A percentile compares a stretch with the other conserved stretches of the same genome.
These are phyloP conservation scores for Dasypolia templi DNA, from an alignment of 2,888 invertebrate genomes.

Conservation along the genomic window DNA sequence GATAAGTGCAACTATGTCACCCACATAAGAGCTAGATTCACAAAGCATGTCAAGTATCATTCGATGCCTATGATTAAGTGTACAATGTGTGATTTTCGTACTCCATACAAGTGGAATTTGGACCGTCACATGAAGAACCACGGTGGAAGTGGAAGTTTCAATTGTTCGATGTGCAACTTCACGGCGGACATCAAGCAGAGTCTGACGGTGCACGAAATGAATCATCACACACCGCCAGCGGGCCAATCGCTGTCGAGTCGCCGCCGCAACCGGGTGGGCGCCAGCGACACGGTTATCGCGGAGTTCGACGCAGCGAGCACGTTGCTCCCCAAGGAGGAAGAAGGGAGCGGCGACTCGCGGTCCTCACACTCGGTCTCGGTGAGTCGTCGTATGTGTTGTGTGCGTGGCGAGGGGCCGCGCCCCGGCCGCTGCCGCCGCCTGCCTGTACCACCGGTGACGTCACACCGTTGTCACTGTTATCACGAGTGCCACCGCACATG, in stretches of 20 bases:
- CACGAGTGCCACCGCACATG: conserved; percentile 68
- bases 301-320: conserved; percentile 73
- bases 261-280: conserved; percentile 94
- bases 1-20: conserved; percentile 97
- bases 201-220: conserved; percentile 97
- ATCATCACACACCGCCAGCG: conserved; percentile 96
- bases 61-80: conserved; percentile 99
- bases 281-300: conserved; percentile 90
- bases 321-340: conserved; percentile 85
- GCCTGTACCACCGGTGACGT: conserved; percentile 79
- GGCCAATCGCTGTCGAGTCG: conserved; percentile 91
- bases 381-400: conserved; percentile 72
- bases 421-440: conserved; percentile 66
- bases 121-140: conserved; percentile 98
- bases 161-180: conserved; percentile 96
- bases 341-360: conserved; percentile 88
- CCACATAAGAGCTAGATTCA: conserved; percentile 96
- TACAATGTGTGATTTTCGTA: conserved; percentile 97
- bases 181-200: conserved; percentile 98
- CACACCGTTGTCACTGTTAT: conserved; percentile 79
- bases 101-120: conserved; percentile 97
- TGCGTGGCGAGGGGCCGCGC: conserved; percentile 78
- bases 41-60: conserved; percentile 98
- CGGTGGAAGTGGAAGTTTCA: conserved; percentile 95
- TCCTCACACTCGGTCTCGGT: conserved; percentile 86